Evolutionary conservation across 2,888 invertebrate species (phyloP).

Genomic region (Hypsopygia costalis): DNA sequence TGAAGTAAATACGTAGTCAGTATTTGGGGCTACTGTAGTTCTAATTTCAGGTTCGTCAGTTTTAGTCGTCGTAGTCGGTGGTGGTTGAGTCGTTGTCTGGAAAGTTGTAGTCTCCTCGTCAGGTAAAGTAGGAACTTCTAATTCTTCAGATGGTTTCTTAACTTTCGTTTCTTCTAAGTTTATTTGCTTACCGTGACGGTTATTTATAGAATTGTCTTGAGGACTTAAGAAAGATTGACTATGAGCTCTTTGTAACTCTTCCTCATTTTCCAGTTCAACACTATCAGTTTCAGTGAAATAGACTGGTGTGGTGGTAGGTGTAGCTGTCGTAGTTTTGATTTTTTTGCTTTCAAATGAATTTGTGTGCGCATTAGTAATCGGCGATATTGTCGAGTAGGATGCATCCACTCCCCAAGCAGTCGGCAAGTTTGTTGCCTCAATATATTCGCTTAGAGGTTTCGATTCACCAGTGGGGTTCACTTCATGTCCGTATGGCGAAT

Average conservation of each 20-base stretch:
- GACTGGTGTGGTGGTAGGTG: conserved; percentile 52
- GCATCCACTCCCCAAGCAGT: conserved; percentile 67
- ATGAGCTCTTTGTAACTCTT: conserved; percentile 84
- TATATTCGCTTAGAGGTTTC: conserved; percentile 68
- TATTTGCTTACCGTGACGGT: conserved; percentile 61
- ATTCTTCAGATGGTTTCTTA: conserved; percentile 57
- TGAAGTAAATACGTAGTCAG: conserved; percentile 56
- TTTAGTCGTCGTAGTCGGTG: conserved; percentile 38
- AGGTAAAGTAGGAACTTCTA: conserved; percentile 61
- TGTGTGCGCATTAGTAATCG: conserved; percentile 42
- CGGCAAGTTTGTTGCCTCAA: conserved; percentile 66
- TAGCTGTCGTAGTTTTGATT: conserved; percentile 44
- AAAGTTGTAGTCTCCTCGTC: conserved; percentile 45
- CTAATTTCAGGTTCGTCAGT: conserved; percentile 41
- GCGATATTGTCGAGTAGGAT: conserved; percentile 42
- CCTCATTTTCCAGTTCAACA: conserved; percentile 77
- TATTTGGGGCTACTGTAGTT: conserved; percentile 44
- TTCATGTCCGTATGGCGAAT: conserved; percentile 69
- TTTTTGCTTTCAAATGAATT: conserved; percentile 65
- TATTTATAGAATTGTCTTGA: conserved; percentile 60
- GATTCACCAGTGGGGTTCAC: conserved; percentile 57
- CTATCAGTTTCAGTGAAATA: conserved; percentile 65
- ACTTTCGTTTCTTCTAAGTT: conserved; percentile 39
- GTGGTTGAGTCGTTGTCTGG: conserved; percentile 43
- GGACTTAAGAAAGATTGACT: conserved; percentile 85